Evolutionary conservation across 2,797 vertebrate genomes (phyloP).

Genomic region (Microchirus variegatus): DNA sequence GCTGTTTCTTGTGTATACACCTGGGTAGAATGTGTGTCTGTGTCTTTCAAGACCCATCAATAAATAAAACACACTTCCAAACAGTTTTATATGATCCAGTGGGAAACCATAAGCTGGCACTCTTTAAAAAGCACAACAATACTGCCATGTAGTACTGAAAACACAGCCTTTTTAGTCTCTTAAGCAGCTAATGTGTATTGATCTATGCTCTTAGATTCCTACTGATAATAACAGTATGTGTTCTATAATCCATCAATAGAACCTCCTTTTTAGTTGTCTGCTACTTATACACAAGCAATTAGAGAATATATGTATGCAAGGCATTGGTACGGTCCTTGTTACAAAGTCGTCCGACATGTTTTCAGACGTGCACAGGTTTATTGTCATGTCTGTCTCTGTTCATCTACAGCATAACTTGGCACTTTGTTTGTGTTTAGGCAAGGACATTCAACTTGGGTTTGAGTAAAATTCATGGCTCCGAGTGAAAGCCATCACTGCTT

Average conservation of each 20-base stretch:
- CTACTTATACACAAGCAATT: neutral
- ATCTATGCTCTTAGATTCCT: conserved; percentile 68
- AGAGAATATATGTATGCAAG: neutral
- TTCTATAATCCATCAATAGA: conserved; percentile 32
- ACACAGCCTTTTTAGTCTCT: conserved; percentile 59
- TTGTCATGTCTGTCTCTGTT: no score
- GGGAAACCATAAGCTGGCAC: conserved; percentile 56
- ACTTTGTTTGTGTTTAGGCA: no score
- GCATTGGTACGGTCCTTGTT: neutral
- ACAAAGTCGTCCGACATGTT: neutral
- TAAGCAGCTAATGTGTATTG: conserved; percentile 89
- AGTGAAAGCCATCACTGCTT: no score
- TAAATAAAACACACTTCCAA: conserved; percentile 69
- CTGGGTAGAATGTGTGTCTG: conserved; percentile 25
- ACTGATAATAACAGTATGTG: conserved; percentile 29
- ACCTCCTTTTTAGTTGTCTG: conserved; percentile 1
- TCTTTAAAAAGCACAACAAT: conserved; percentile 54
- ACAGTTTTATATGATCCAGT: conserved; percentile 52
- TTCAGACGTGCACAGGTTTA: no score
- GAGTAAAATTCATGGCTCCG: no score
- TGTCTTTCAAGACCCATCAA: conserved; percentile 60
- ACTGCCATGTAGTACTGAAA: conserved; percentile 69
- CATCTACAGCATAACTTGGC: no score
- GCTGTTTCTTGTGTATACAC: conserved; percentile 49
- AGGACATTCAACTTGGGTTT: no score